phyloP scores from a whole-genome alignment of 2,797 vertebrate species.

The Urophycis tenuis region DNA sequence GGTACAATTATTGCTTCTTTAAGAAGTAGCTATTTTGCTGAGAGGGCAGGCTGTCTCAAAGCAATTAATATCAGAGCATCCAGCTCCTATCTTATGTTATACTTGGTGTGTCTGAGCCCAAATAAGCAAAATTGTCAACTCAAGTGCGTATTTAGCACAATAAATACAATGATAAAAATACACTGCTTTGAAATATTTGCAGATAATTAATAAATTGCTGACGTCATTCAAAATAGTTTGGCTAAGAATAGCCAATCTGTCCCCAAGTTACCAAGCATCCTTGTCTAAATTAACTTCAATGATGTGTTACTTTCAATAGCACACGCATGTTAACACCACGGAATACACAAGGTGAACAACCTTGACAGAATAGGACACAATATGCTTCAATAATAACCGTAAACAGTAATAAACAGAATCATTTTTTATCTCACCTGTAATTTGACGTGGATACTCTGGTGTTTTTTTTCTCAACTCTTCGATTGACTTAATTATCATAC shows the following conservation, averaged over 20 bases:
- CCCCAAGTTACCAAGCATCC: conserved; percentile 56
- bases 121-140: background rate
- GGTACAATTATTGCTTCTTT: background rate
- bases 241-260: conserved; percentile 58
- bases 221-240: conserved; percentile 52
- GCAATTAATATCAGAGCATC: background rate
- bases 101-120: background rate
- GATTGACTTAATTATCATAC: background rate
- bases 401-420: background rate
- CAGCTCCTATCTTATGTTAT: background rate
- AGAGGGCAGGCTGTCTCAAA: background rate
- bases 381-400: background rate
- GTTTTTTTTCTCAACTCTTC: background rate
- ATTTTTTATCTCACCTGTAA: conserved; percentile 52
- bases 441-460: conserved; percentile 15
- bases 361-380: background rate
- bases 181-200: conserved; percentile 33
- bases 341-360: background rate
- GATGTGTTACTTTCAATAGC: conserved; percentile 28
- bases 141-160: conserved; percentile 12
- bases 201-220: conserved; percentile 56
- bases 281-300: conserved; percentile 52
- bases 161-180: conserved; percentile 48
- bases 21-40: background rate
- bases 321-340: conserved; percentile 4